Evolutionary conservation across 1,140 invertebrate species (phyloP).

Genomic region (Drosophila tropicalis): DNA sequence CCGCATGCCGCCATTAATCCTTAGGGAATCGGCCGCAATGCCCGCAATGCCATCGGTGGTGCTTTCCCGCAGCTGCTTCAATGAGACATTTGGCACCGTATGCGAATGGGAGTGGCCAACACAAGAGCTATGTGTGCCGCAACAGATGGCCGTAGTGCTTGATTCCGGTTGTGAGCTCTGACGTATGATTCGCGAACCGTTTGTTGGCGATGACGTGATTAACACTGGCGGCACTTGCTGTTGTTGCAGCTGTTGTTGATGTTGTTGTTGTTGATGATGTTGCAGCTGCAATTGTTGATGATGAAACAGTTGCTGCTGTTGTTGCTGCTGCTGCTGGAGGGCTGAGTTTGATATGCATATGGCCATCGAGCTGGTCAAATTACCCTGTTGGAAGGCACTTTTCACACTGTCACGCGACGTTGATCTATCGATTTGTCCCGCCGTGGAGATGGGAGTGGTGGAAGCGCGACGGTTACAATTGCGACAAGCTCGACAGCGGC

Average conservation of each 20-base stretch:
- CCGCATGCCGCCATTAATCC: conserved; percentile 97
- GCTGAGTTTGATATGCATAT: conserved; percentile 67
- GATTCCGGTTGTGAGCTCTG: conserved; percentile 96
- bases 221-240: conserved; percentile 87
- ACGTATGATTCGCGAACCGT: conserved; percentile 89
- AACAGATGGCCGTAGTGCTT: conserved; percentile 86
- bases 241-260: conserved; percentile 49
- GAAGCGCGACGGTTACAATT: conserved; percentile 89
- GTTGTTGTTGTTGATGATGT: conserved; percentile 42
- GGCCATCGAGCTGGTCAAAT: conserved; percentile 72
- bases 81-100: conserved; percentile 89
- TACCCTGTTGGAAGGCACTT: conserved; percentile 85
- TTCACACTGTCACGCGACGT: conserved; percentile 89
- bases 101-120: conserved; percentile 84
- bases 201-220: conserved; percentile 87
- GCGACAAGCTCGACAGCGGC: conserved; percentile 85
- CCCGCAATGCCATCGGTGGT: conserved; percentile 95
- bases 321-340: conserved; percentile 61
- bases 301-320: conserved; percentile 40
- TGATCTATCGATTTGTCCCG: conserved; percentile 88
- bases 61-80: conserved; percentile 91
- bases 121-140: conserved; percentile 85
- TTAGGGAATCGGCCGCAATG: conserved; percentile 97
- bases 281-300: conserved; percentile 26
- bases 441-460: conserved; percentile 88